Base-by-base conservation (phyloP, 2,113 vertebrate genomes). In the Bombycilla garrulus region DNA sequence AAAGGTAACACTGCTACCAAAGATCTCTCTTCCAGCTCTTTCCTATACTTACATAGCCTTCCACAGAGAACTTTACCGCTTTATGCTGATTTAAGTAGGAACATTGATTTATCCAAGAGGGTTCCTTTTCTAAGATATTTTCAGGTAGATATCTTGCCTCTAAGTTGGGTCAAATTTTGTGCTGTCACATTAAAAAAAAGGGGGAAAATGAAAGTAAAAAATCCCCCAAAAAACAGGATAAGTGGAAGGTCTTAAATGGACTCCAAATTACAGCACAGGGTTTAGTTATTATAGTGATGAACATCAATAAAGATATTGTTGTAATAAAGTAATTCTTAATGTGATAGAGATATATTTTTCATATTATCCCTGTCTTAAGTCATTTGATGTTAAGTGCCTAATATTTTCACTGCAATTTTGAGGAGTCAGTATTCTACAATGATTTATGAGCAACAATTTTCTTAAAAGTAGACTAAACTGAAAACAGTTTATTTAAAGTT, bases 211-310 rank as follows among this genome's bases (percentile, higher is more conserved):
- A 58, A 67, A 79, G 12, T 48, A 15, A 78, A 81, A 58, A 21
- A 23, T 23, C 65, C 66, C 21, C 2, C 5, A 9, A 24, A 25
- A 35, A 29, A 3, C 7, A 36, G 6, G 0, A 1, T 8, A 71
- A 73, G 11, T 35, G 1, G 4, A 67, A 71, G 4, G 1, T 67
- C 38, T 67, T 47, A 51, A 69, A 64, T 21, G 1, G 4, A 21
- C 3, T 42, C 67, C 15, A 60, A 54, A 62, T 11, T 67, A 64
- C 16, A 71, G 20, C 13, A 58, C 10, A 26, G 2, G 15, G 4
- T 88, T 66, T 72, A 40, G 12, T 29, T 57, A 17, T 51, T 64
- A 42, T 21, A 42, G 16, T 57, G 38, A 42, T 74, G 20, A 84
- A 57, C 8, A 42, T 58, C 15, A 74, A 12, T 28, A 69, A 72